Evolutionary conservation across 2,797 vertebrate species (phyloP), one percentile per base, ranked within the genome.

Genomic region (Danio albolineatus): DNA sequence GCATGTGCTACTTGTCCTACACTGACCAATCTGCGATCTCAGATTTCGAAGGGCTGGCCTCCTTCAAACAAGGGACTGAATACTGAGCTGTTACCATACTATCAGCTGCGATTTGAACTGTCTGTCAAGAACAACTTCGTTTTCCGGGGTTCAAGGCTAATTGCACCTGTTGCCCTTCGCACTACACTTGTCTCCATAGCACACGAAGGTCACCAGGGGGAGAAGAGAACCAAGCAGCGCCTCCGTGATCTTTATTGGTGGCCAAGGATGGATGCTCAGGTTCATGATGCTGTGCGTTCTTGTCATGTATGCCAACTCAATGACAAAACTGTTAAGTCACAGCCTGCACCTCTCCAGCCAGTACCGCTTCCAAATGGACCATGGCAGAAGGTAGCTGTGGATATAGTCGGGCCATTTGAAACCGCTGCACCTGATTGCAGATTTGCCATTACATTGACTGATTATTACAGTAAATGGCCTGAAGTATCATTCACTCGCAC

Each of bases 401-500:
- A 28, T 28, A 28, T 1, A 28, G 48, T 54, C 0, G 6, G 10
- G 2, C 48, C 46, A 64, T 59, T 73, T n/a, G 9, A 59, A 21
- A 59, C 3, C n/a, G n/a, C n/a, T n/a, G n/a, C n/a, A n/a, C n/a
- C n/a, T 4, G 10, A 54, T 17, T 56, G 16, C 49, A 16, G 53
- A 28, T 28, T 28, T 28, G 28, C 28, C 28, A 28, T 28, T 28
- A 28, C 28, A 28, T 28, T 28, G 28, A 28, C 28, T 28, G 28
- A 19, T 10, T 56, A 10, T 21, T 44, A 41, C 51, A 56, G 49
- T 41, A 72, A 72, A 38, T 71, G 67, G 67, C 67, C 17, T 2
- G n/a, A 70, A 10, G 10, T 51, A 4, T 36, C 43, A 10, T 75
- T 75, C 39, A n/a, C 21, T 38, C 4, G n/a, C 10, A 75, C 19